phyloP scores from a whole-genome alignment of 2,797 vertebrate species.

The Galaxias olidus region DNA sequence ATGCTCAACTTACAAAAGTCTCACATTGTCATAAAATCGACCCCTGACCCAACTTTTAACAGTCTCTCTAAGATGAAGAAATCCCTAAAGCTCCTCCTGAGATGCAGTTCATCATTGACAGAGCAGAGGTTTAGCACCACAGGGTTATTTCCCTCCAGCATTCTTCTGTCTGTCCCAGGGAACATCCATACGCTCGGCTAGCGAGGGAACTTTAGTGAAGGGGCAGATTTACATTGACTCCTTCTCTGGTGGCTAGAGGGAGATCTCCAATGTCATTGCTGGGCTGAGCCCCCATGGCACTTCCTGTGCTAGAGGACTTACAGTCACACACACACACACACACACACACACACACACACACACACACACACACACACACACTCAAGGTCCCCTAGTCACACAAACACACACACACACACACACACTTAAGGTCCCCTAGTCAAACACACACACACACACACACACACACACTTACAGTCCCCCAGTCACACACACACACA shows the following conservation, averaged over 20 bases:
- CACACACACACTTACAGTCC: not conserved
- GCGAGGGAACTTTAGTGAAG: slow-evolving; percentile 44
- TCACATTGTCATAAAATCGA: not conserved
- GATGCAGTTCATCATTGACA: slow-evolving; percentile 18
- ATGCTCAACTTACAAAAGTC: not conserved
- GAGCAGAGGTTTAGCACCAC: slow-evolving; percentile 39
- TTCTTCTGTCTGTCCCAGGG: slow-evolving; percentile 41
- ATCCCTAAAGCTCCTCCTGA: slow-evolving; percentile 18
- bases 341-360: not conserved
- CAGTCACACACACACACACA: slow-evolving; percentile 23
- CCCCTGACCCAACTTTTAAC: not conserved
- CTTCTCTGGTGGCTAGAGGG: slow-evolving; percentile 43
- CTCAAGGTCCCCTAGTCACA: slow-evolving; percentile 21
- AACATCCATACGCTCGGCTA: slow-evolving; percentile 30
- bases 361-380: slow-evolving; percentile 23
- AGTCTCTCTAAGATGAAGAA: slow-evolving; percentile 18
- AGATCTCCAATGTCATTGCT: slow-evolving; percentile 55
- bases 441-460: not conserved
- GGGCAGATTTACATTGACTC: slow-evolving; percentile 43
- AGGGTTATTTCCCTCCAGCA: slow-evolving; percentile 41
- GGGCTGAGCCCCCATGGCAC: slow-evolving; percentile 44
- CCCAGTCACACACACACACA: not conserved
- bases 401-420: slow-evolving; percentile 16
- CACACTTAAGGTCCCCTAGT: no score
- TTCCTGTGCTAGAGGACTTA: slow-evolving; percentile 71